Percentiles rank a stretch among this genome's conserved stretches.
phyloP scores from a whole-genome alignment of 2,113 vertebrate genomes.

The Pimephales promelas region DNA sequence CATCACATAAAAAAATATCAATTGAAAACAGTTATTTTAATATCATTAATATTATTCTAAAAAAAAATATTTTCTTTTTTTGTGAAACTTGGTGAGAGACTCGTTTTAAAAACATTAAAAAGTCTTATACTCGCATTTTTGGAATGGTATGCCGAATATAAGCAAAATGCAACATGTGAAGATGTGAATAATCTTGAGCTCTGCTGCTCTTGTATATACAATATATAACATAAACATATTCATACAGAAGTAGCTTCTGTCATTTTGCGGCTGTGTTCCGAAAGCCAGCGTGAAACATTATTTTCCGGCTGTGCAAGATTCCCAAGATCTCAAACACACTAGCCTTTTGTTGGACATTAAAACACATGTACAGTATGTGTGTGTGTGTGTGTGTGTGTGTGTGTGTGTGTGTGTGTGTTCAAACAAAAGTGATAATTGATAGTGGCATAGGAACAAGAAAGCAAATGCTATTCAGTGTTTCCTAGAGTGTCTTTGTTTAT shows the following conservation, averaged over 20 bases:
- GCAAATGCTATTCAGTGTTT: background rate
- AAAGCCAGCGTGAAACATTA: constrained; percentile 6
- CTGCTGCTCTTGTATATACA: background rate
- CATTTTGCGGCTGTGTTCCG: background rate
- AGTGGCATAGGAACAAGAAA: constrained; percentile 14
- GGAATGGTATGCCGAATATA: background rate
- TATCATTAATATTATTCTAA: background rate
- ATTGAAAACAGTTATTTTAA: background rate
- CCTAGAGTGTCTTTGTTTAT: constrained; percentile 35
- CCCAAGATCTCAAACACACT: constrained; percentile 36
- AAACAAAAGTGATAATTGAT: background rate
- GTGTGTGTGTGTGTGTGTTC: background rate
- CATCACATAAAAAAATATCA: background rate
- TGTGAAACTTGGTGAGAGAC: background rate
- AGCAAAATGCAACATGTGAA: background rate
- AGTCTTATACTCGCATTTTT: background rate
- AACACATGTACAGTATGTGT: background rate
- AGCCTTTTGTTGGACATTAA: constrained; percentile 3
- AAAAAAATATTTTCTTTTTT: too few relatives aligned
- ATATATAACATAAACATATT: background rate
- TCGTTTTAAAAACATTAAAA: background rate
- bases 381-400: too few relatives aligned
- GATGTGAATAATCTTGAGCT: background rate
- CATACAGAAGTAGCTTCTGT: constrained; percentile 20
- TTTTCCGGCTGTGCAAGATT: constrained; percentile 36